phyloP scores from a whole-genome alignment of 2,113 vertebrate genomes.

The Phalacrocorax carbo region DNA sequence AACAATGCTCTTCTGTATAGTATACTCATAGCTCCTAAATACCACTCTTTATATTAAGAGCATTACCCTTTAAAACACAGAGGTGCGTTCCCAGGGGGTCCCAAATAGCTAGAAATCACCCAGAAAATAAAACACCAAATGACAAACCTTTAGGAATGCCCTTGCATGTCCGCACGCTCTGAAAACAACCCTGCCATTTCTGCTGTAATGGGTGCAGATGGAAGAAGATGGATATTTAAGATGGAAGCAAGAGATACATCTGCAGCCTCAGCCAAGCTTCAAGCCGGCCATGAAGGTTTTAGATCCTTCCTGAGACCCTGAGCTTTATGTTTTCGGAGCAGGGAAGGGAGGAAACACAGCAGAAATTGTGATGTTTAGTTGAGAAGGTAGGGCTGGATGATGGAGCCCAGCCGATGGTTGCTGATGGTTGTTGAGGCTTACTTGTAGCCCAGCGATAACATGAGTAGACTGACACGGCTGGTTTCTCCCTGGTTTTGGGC shows the following conservation, averaged over 20 bases:
- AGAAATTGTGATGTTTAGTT: background rate
- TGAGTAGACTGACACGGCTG: background rate
- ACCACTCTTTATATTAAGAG: background rate
- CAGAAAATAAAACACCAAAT: background rate
- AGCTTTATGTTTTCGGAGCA: too few relatives aligned
- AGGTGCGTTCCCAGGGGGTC: background rate
- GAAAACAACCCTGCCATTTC: rapidly evolving
- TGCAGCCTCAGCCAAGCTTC: background rate
- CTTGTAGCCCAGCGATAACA: rapidly evolving
- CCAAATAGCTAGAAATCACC: background rate
- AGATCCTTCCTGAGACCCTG: background rate
- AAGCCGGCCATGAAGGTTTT: background rate
- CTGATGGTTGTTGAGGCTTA: rapidly evolving
- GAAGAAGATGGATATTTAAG: background rate
- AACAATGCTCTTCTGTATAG: background rate
- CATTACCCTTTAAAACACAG: background rate
- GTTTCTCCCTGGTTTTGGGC: background rate
- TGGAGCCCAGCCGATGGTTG: rapidly evolving
- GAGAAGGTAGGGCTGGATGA: background rate
- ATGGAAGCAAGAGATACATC: background rate
- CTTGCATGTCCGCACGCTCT: rapidly evolving
- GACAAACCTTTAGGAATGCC: background rate
- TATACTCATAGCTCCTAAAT: background rate
- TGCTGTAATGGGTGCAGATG: background rate
- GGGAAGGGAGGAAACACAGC: background rate